Evolutionary conservation across 2,113 vertebrate species (phyloP).

Genomic region (Zapornia atra): DNA sequence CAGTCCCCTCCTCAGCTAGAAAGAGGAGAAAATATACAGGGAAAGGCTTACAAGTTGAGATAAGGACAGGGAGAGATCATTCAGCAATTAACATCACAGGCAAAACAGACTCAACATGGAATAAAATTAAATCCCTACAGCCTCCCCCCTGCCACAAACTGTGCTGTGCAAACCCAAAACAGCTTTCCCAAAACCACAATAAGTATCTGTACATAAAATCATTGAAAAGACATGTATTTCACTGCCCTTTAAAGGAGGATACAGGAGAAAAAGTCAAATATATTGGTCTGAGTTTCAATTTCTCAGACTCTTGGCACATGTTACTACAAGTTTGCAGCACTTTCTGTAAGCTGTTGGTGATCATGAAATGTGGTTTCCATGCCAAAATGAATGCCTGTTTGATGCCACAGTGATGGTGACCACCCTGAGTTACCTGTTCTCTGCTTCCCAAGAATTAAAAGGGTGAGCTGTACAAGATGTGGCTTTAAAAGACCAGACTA

Average conservation of each 20-base stretch:
- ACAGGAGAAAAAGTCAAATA: not conserved
- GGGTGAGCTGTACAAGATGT: not conserved
- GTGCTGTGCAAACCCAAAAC: too few species aligned
- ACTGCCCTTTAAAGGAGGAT: not conserved
- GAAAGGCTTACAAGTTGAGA: too few species aligned
- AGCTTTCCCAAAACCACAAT: not conserved
- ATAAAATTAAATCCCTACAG: too few species aligned
- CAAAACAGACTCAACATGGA: too few species aligned
- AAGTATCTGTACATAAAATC: not conserved
- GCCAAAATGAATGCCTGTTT: rapidly evolving
- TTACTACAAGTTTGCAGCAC: not conserved
- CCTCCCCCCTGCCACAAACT: too few species aligned
- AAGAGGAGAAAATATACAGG: too few species aligned
- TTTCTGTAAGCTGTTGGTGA: not conserved
- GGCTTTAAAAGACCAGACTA: not conserved
- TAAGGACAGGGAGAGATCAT: too few species aligned
- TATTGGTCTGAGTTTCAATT: not conserved
- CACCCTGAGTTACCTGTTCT: not conserved
- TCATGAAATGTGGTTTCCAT: not conserved
- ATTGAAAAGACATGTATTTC: not conserved
- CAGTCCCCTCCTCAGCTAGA: too few species aligned
- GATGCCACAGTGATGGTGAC: rapidly evolving
- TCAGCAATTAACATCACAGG: too few species aligned
- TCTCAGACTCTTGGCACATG: not conserved
- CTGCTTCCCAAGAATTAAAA: not conserved